A percentile compares a stretch with the other conserved stretches of the same genome.
Evolutionary conservation across 2,113 vertebrate genomes (phyloP).

Genomic region (Pterocles gutturalis): DNA sequence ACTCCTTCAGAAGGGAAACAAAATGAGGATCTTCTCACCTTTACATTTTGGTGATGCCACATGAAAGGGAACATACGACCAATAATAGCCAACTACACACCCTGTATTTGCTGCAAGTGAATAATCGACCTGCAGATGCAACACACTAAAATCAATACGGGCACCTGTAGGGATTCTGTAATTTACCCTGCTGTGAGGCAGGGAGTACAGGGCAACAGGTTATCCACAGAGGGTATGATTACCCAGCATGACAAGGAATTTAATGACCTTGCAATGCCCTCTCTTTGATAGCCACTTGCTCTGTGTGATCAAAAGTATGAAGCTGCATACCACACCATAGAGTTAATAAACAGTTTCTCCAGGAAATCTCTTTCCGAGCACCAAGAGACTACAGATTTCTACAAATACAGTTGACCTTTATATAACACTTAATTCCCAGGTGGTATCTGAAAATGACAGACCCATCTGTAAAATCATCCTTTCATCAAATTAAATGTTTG

Average conservation of each 20-base stretch:
- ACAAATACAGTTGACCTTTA: conserved; percentile 12
- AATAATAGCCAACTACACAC: neutral
- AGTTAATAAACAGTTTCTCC: conserved; percentile 54
- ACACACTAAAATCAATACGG: neutral
- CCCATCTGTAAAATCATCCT: neutral
- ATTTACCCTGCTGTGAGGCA: neutral
- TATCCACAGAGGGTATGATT: neutral
- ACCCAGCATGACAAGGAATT: conserved; percentile 9
- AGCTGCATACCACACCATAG: neutral
- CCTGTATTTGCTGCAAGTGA: neutral
- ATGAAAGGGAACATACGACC: neutral
- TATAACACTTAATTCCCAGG: conserved; percentile 33
- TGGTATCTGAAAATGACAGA: neutral
- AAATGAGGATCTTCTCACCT: neutral
- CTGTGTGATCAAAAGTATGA: neutral
- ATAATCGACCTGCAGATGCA: neutral
- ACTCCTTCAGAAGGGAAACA: neutral
- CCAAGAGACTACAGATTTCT: neutral
- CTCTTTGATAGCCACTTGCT: conserved; percentile 3
- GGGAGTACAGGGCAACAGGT: neutral
- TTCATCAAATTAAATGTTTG: conserved; percentile 30
- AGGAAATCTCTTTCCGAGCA: conserved; percentile 9
- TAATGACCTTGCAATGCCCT: neutral
- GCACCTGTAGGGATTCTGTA: neutral
- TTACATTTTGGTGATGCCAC: neutral